Evolutionary conservation across 92 coral and sea anemone genomes (phyloP).

Genomic region (Porites divaricata): DNA sequence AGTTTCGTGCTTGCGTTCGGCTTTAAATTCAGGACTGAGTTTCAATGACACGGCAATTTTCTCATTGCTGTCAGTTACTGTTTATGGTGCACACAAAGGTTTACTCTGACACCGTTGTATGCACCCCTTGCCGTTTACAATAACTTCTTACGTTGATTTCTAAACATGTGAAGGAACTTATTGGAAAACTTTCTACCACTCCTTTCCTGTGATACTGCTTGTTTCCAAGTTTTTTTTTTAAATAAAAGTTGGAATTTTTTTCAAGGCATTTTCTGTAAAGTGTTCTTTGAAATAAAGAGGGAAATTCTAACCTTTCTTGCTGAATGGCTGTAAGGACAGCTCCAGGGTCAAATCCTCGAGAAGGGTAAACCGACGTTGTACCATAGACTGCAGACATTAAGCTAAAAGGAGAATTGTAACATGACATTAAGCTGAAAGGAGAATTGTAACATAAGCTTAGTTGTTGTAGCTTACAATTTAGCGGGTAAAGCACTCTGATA

Average conservation of each 20-base stretch:
- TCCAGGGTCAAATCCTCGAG: slow-evolving; percentile 88
- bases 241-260: background rate
- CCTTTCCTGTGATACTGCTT: background rate
- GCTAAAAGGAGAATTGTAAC: slow-evolving; percentile 38
- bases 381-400: slow-evolving; percentile 77
- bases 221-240: too few species aligned
- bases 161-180: background rate
- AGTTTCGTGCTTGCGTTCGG: too few species aligned
- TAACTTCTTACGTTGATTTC: too few species aligned
- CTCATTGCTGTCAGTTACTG: background rate
- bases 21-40: background rate
- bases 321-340: slow-evolving; percentile 84
- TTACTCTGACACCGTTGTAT: background rate
- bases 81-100: background rate
- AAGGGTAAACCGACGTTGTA: slow-evolving; percentile 92
- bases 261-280: background rate
- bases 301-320: slow-evolving; percentile 74
- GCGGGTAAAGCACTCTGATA: too few species aligned
- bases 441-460: background rate
- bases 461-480: too few species aligned
- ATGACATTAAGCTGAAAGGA: slow-evolving; percentile 60
- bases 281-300: background rate
- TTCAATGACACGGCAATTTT: background rate
- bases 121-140: too few species aligned
- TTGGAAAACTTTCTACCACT: background rate